phyloP scores from a whole-genome alignment of 2,888 invertebrate genomes.

The Eupeodes latifasciatus region DNA sequence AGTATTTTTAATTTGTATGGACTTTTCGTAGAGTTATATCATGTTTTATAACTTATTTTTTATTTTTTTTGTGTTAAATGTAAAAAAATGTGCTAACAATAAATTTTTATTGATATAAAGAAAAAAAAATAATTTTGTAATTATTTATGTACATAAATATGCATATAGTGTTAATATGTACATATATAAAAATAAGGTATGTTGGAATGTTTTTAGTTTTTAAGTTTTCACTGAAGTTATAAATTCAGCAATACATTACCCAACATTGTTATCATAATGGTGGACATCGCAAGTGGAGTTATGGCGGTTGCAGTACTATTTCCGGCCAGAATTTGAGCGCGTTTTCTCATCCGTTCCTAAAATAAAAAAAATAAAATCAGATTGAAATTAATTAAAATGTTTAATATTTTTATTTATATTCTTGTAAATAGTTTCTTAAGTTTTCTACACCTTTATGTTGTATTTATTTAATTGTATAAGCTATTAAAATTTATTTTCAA shows the following conservation, averaged over 20 bases:
- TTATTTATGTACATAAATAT: neutral
- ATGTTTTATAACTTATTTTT: slow-evolving; percentile 13
- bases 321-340: slow-evolving; percentile 87
- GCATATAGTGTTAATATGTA: neutral
- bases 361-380: slow-evolving; percentile 49
- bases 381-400: neutral
- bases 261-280: slow-evolving; percentile 81
- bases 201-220: slow-evolving; percentile 6
- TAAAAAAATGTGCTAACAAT: slow-evolving; percentile 68
- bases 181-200: slow-evolving; percentile 42
- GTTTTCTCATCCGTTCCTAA: slow-evolving; percentile 86
- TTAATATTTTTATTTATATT: neutral
- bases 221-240: slow-evolving; percentile 80
- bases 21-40: slow-evolving; percentile 42
- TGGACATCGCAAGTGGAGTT: slow-evolving; percentile 82
- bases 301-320: slow-evolving; percentile 84
- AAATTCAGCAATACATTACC: slow-evolving; percentile 81
- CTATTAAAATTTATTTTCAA: too few relatives aligned
- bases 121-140: neutral
- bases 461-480: too few relatives aligned
- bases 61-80: slow-evolving; percentile 25
- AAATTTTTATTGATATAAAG: neutral
- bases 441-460: too few relatives aligned
- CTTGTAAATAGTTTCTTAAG: neutral
- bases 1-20: slow-evolving; percentile 40